phyloP scores from a whole-genome alignment of 2,113 vertebrate genomes.

The Ovibos moschatus region DNA sequence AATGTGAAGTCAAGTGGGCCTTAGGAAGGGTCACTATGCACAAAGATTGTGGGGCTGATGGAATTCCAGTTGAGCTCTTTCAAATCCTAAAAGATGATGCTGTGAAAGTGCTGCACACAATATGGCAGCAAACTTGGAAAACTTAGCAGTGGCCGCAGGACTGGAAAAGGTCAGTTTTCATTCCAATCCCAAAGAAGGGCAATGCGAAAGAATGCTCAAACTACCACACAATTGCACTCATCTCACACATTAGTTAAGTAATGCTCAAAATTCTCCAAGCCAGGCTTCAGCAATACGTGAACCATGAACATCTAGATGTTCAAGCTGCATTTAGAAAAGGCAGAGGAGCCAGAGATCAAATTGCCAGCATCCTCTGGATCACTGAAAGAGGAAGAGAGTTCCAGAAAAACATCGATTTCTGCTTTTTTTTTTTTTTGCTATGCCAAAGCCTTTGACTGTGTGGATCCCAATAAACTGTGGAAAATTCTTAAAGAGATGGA shows the following conservation, averaged over 20 bases:
- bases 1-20: not conserved
- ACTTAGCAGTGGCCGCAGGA: not conserved
- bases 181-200: not conserved
- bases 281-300: not conserved
- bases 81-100: not conserved
- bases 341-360: not conserved
- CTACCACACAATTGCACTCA: not conserved
- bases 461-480: not conserved
- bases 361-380: not conserved
- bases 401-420: not conserved
- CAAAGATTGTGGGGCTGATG: not conserved
- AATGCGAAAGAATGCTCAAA: not conserved
- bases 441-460: not conserved
- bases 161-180: not conserved
- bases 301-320: fast-evolving
- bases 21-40: not conserved
- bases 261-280: not conserved
- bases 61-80: not conserved
- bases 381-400: not conserved
- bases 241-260: not conserved
- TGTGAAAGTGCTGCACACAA: not conserved
- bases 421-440: not conserved
- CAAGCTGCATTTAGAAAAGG: not conserved
- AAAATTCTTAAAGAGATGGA: not conserved
- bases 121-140: not conserved